These are phyloP conservation scores for Aegithalos caudatus DNA, from an alignment of 2,113 vertebrate genomes.

Conservation along the genomic window DNA sequence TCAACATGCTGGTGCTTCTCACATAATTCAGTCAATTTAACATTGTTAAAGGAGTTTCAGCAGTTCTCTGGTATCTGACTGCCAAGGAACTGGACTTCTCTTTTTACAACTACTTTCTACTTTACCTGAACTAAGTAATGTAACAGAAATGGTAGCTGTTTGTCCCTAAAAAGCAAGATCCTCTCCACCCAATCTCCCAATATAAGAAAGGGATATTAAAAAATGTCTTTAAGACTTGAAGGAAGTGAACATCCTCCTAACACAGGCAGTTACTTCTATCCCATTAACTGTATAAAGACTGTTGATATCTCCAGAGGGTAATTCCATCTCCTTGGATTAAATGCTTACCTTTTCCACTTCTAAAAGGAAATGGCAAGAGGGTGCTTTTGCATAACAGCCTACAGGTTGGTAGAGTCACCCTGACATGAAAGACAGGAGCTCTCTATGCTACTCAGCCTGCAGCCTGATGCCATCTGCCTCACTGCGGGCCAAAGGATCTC, in stretches of 20 bases:
- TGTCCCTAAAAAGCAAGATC: background rate
- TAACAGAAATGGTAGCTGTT: background rate
- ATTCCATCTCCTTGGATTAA: slow-evolving; percentile 4
- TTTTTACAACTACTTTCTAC: background rate
- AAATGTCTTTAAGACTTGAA: background rate
- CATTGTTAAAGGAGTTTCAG: background rate
- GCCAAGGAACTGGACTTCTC: background rate
- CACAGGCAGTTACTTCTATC: background rate
- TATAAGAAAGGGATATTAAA: background rate
- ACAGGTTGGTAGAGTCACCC: background rate
- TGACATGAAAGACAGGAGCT: background rate
- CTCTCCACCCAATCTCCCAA: background rate
- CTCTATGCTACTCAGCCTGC: fast-evolving
- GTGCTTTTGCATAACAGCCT: background rate
- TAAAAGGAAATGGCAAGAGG: background rate
- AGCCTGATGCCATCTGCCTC: background rate
- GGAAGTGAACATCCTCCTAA: background rate
- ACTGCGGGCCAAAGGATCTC: background rate
- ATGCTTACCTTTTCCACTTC: background rate
- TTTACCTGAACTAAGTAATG: background rate
- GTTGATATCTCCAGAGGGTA: background rate
- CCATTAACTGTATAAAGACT: background rate
- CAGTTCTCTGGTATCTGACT: background rate
- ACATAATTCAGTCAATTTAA: background rate
- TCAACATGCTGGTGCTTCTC: background rate